Conservation (phyloP, 2,888 invertebrate species). For the Lithophane ornitopus region DNA sequence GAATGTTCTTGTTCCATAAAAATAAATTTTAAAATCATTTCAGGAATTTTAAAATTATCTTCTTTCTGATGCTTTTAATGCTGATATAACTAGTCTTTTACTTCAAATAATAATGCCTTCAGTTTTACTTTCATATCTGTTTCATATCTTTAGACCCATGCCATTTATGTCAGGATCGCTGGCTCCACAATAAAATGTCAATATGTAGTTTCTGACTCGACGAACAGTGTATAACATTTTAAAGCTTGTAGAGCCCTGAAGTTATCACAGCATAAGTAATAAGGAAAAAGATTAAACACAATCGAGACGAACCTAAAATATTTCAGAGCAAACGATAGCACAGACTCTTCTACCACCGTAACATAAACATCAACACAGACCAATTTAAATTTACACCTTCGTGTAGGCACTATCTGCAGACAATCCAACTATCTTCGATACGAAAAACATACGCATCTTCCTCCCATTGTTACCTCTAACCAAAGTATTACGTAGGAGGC, state of each 20-base stretch:
- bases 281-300: constrained; percentile 54
- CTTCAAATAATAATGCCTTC: not conserved
- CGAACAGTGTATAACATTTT: constrained; percentile 5
- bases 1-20: not conserved
- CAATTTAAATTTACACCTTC: constrained; percentile 64
- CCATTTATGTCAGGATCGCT: not conserved
- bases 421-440: constrained; percentile 65
- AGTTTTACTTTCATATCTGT: not conserved
- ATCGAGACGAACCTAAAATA: constrained; percentile 36
- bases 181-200: constrained; percentile 15
- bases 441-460: constrained; percentile 66
- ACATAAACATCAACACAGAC: constrained; percentile 57
- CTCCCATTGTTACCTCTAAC: constrained; percentile 66
- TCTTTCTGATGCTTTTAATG: not conserved
- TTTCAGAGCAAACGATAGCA: constrained; percentile 38
- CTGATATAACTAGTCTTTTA: not conserved
- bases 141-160: not conserved
- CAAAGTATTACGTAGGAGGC: constrained; percentile 67
- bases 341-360: constrained; percentile 37
- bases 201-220: not conserved
- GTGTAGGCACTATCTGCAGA: constrained; percentile 62
- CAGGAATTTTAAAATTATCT: not conserved
- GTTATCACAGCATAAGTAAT: constrained; percentile 47
- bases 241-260: constrained; percentile 21
- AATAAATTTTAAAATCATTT: not conserved